phyloP scores from a whole-genome alignment of 2,113 vertebrate species.

The Galbula dea region DNA sequence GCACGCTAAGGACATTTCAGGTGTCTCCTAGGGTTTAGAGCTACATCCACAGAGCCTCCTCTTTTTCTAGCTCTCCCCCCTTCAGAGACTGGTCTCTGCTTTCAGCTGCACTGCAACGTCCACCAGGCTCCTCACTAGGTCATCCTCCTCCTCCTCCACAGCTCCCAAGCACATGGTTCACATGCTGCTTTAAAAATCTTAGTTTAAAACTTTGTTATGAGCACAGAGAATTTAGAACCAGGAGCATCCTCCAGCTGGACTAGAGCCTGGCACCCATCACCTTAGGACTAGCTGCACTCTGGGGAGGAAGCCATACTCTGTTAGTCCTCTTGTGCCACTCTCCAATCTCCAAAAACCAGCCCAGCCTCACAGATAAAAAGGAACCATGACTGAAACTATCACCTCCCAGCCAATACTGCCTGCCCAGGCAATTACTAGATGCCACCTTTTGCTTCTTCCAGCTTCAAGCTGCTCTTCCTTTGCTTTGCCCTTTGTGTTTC shows the following conservation, averaged over 20 bases:
- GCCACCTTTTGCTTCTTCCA: not conserved
- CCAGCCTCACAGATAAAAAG: not conserved
- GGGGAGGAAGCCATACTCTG: not conserved
- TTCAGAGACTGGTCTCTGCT: not conserved
- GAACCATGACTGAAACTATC: not conserved
- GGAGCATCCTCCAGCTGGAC: not conserved
- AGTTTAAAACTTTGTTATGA: not conserved
- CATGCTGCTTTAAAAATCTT: not conserved
- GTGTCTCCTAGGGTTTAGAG: not conserved
- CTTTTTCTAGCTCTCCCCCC: not conserved
- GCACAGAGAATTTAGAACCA: not conserved
- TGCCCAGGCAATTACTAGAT: not conserved
- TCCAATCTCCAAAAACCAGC: not conserved
- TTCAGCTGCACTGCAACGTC: not conserved
- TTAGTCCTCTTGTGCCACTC: not conserved
- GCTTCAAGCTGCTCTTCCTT: not conserved
- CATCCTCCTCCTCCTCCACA: not conserved
- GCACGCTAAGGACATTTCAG: not conserved
- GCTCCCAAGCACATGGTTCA: rapidly evolving
- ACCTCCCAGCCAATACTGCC: not conserved
- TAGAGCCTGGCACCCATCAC: not conserved
- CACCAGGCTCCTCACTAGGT: rapidly evolving
- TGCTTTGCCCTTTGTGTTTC: not conserved
- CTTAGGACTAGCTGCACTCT: not conserved
- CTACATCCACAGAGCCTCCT: not conserved